Conservation (phyloP, 2,888 invertebrate genomes). For the Eupithecia dodoneata region DNA sequence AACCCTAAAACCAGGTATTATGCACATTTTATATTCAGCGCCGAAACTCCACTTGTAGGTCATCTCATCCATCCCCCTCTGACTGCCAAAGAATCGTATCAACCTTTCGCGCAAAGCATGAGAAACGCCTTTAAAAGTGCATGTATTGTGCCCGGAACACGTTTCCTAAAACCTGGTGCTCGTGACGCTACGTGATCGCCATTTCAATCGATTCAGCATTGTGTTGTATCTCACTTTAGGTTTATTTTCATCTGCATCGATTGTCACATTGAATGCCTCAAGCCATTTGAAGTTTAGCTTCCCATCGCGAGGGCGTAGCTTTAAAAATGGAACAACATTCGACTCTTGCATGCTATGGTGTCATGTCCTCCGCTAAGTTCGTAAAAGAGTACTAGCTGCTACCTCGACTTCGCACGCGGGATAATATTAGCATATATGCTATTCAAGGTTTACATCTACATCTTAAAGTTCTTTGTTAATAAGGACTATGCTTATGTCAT, state of each 20-base stretch:
- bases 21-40: conserved; percentile 8
- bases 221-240: conserved; percentile 4
- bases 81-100: not conserved
- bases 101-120: conserved; percentile 3
- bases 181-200: conserved; percentile 25
- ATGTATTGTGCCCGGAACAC: conserved; percentile 29
- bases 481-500: not conserved
- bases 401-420: not conserved
- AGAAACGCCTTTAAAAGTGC: conserved; percentile 14
- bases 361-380: not conserved
- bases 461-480: not conserved
- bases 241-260: conserved; percentile 10
- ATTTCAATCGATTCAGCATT: conserved; percentile 12
- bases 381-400: not conserved
- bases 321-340: not conserved
- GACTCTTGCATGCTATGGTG: not conserved
- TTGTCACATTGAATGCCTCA: not conserved
- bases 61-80: not conserved
- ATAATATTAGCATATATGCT: not conserved
- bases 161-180: conserved; percentile 26
- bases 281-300: not conserved
- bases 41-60: not conserved
- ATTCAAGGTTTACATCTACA: not conserved
- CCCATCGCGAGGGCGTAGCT: not conserved
- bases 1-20: conserved; percentile 6